Base-by-base conservation (phyloP, 2,797 vertebrate species). In the Pterois miles region DNA sequence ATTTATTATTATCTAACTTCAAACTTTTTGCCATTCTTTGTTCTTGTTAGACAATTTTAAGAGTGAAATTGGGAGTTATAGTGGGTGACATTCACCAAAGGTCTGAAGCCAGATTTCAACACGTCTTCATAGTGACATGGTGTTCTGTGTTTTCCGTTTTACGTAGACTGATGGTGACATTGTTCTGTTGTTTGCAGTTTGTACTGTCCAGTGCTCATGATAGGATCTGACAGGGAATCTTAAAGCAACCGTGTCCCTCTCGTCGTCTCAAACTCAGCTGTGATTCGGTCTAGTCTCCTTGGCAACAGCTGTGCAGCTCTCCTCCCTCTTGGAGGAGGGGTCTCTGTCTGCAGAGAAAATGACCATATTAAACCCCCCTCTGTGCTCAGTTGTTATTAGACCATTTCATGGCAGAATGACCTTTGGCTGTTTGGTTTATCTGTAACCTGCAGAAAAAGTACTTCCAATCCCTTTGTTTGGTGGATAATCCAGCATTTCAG, bases 231-330 rank as follows among this genome's bases (percentile, higher is more conserved):
- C 64, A 75, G 29, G 29, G 53, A 22, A 53, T 79, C 33, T 82
- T 74, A 85, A 83, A 79, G 72, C 74, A 79, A 57, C 69, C 16
- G 6, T 74, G 60, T 70, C 48, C 40, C 50, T 65, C 60, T 82
- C 76, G 74, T 80, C 57, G 22, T 81, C 80, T 87, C 57, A 65
- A 74, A 79, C 71, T 81, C 68, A 66, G 67, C 83, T 74, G 74
- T 50, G 71, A 74, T 81, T 77, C 64, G 64, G 81, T 85, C 84
- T 82, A 60, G 86, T 92, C 68, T 84, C 89, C 84, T 54, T 84
- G 86, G 85, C 71, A 85, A 90, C 85, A 1, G 66, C 34, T 76
- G 65, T 75, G 72, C 69, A 29, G 65, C 70, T 77, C 65, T 59
- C 66, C 78, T 69, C 83, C 88, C 85, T 56, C 18, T 46, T 65